Conservation (phyloP, 2,113 vertebrate species). For the Brachionichthys hirsutus region DNA sequence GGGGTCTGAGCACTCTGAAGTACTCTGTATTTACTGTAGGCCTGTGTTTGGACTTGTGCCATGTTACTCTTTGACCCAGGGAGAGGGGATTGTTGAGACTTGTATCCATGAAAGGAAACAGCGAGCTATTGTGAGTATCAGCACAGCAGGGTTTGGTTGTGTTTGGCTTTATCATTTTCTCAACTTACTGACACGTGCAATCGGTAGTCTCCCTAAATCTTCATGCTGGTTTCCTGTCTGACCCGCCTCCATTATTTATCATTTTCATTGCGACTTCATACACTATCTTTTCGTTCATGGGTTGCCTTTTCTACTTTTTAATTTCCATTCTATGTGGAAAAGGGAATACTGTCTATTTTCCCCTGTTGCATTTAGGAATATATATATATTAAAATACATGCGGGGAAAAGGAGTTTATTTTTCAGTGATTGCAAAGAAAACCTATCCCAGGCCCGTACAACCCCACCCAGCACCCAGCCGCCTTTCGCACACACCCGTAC, state of each 20-base stretch:
- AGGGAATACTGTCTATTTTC: too few relatives aligned
- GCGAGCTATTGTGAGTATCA: slow-evolving; percentile 70
- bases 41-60: slow-evolving; percentile 74
- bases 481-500: slow-evolving; percentile 23
- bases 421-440: slow-evolving; percentile 18
- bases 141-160: slow-evolving; percentile 59
- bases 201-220: slow-evolving; percentile 26
- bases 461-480: neutral
- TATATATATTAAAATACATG: neutral
- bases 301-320: neutral
- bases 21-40: slow-evolving; percentile 63
- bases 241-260: slow-evolving; percentile 5
- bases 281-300: neutral
- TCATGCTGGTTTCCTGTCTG: slow-evolving; percentile 8
- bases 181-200: slow-evolving; percentile 48
- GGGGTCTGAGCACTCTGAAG: slow-evolving; percentile 52
- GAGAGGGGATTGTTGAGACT: slow-evolving; percentile 69
- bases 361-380: too few relatives aligned
- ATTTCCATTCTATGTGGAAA: slow-evolving; percentile 1
- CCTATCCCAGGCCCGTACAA: slow-evolving; percentile 5
- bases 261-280: slow-evolving; percentile 1
- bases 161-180: slow-evolving; percentile 64
- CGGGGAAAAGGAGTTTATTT: neutral
- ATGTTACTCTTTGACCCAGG: slow-evolving; percentile 68
- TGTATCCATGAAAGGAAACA: slow-evolving; percentile 66